Evolutionary conservation across 1,140 invertebrate species (phyloP).

Genomic region (Hypothenemus hampei): DNA sequence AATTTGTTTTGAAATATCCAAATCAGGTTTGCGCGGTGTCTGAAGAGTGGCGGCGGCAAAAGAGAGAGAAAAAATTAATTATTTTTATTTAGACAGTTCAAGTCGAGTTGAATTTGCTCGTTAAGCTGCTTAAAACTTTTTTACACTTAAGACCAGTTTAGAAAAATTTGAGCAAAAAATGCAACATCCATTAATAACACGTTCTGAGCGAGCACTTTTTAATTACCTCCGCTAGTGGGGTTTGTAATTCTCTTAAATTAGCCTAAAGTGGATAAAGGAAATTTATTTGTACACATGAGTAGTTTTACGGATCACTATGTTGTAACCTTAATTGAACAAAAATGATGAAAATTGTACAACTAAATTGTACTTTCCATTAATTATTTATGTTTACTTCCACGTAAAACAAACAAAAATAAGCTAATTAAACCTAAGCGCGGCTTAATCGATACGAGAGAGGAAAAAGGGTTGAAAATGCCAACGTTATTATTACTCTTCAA

Average conservation of each 20-base stretch:
- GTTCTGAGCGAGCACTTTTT: constrained; percentile 13
- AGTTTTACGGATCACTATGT: not conserved
- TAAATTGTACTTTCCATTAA: constrained; percentile 4
- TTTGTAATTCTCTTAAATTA: constrained; percentile 8
- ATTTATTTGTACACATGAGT: constrained; percentile 8
- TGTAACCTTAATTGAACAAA: too few species aligned
- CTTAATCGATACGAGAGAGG: not conserved
- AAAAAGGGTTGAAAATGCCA: constrained; percentile 3
- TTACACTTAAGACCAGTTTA: constrained; percentile 1
- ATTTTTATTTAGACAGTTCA: constrained; percentile 4
- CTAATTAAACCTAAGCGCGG: constrained; percentile 10
- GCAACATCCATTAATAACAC: constrained; percentile 18
- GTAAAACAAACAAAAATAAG: constrained; percentile 10
- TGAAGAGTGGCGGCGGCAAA: too few species aligned
- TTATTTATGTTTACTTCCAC: constrained; percentile 1
- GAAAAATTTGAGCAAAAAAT: constrained; percentile 9
- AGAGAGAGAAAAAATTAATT: constrained; percentile 2
- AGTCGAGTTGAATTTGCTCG: constrained; percentile 9
- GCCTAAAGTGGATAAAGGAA: constrained; percentile 6
- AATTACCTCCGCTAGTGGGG: constrained; percentile 10
- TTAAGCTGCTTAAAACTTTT: constrained; percentile 20
- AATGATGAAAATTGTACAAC: too few species aligned
- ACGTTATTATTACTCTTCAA: constrained; percentile 2
- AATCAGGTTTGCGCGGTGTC: too few species aligned
- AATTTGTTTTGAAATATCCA: too few species aligned